Percentiles rank a stretch among this genome's conserved stretches.
phyloP scores from a whole-genome alignment of 2,113 vertebrate species.

The Cyanocitta stelleri region DNA sequence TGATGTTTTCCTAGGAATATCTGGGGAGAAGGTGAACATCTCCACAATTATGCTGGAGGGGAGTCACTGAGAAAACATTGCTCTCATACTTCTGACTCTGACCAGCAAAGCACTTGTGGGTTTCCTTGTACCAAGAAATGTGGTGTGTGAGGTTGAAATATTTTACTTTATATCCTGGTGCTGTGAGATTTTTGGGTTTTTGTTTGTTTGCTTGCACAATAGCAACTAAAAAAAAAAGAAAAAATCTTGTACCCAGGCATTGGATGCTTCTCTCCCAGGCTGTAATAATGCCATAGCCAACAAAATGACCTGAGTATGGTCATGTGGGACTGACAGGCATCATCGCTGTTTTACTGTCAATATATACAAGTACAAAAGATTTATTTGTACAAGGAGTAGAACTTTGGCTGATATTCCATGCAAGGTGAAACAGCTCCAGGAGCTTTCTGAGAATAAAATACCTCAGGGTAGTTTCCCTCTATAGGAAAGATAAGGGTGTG shows the following conservation, averaged over 20 bases:
- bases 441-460: neutral
- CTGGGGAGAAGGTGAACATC: neutral
- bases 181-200: neutral
- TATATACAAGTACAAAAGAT: neutral
- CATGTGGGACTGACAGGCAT: neutral
- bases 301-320: neutral
- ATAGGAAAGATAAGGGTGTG: neutral
- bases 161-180: neutral
- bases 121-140: neutral
- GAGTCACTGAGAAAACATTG: neutral
- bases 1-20: neutral
- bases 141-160: neutral
- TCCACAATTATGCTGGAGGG: neutral
- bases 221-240: neutral
- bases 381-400: neutral
- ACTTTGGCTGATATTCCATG: neutral
- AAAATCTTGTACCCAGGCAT: neutral
- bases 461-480: neutral
- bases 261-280: neutral
- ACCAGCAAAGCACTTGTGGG: neutral
- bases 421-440: neutral
- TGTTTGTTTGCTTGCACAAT: neutral
- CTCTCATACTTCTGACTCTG: neutral
- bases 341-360: neutral
- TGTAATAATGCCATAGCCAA: neutral